Percentiles rank a stretch among this genome's conserved stretches.
These are phyloP conservation scores for Drosophila nebulosa DNA, from an alignment of 1,140 invertebrate genomes.

Conservation along the genomic window DNA sequence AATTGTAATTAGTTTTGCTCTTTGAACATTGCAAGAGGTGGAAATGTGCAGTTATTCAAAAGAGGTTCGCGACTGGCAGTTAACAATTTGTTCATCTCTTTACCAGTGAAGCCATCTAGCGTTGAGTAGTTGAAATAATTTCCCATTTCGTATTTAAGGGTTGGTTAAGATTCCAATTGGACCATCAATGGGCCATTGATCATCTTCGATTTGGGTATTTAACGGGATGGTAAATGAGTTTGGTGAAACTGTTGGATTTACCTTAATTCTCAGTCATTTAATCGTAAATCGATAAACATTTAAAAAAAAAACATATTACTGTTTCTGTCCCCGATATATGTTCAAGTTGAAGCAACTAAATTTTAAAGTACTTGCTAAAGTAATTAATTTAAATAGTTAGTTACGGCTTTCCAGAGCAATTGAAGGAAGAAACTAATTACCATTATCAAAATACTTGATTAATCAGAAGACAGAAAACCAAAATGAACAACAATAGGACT, in stretches of 20 bases:
- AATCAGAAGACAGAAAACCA: no score
- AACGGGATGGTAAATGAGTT: background rate
- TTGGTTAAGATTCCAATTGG: slow-evolving; percentile 8
- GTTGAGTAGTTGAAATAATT: background rate
- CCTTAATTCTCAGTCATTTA: no score
- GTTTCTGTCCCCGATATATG: no score
- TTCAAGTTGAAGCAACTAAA: no score
- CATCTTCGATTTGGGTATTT: background rate
- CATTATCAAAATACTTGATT: no score
- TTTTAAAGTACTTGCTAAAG: no score
- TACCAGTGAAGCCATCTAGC: slow-evolving; percentile 26
- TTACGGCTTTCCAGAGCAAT: no score
- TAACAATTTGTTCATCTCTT: background rate
- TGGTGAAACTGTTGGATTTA: background rate
- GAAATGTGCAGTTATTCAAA: slow-evolving; percentile 39
- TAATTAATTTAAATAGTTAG: no score
- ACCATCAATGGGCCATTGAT: background rate
- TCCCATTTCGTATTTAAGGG: background rate
- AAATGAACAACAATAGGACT: no score
- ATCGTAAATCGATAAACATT: no score
- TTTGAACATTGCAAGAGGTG: slow-evolving; percentile 45
- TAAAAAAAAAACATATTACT: no score
- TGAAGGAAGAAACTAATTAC: no score
- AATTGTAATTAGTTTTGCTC: slow-evolving; percentile 79
- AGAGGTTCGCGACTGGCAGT: background rate